Conservation (phyloP, 1,140 invertebrate species). For the Ceratina japonica region DNA sequence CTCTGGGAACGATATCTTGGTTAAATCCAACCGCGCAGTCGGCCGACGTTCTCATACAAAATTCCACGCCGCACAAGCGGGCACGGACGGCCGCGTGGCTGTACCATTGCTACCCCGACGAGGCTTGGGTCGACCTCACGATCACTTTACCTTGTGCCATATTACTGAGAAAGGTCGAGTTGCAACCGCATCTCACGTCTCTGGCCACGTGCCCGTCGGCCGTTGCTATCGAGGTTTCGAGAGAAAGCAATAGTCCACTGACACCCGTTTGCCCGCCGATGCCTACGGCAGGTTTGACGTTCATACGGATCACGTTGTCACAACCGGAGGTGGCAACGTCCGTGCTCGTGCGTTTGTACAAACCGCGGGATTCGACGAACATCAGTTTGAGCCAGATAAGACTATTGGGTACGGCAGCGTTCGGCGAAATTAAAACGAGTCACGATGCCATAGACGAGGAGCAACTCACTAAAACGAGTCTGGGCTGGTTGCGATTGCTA, state of each 20-base stretch:
- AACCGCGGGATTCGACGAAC: constrained; percentile 91
- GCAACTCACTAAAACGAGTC: constrained; percentile 79
- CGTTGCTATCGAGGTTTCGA: constrained; percentile 89
- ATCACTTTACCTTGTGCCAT: constrained; percentile 94
- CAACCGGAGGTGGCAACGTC: constrained; percentile 89
- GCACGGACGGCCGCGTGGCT: constrained; percentile 93
- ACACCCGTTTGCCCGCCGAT: constrained; percentile 86
- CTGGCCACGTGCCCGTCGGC: constrained; percentile 93
- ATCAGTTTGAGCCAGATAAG: constrained; percentile 93
- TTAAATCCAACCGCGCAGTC: constrained; percentile 92
- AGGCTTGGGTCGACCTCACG: constrained; percentile 91
- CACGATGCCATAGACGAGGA: constrained; percentile 75
- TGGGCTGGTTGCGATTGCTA: constrained; percentile 85
- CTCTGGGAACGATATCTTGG: constrained; percentile 89
- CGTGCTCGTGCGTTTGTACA: constrained; percentile 84
- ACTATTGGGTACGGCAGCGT: constrained; percentile 90
- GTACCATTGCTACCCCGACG: constrained; percentile 95
- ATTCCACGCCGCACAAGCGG: constrained; percentile 86
- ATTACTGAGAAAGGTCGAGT: constrained; percentile 91
- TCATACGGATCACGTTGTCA: constrained; percentile 89
- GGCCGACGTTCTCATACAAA: constrained; percentile 89
- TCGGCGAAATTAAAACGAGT: constrained; percentile 81
- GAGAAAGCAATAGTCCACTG: constrained; percentile 81
- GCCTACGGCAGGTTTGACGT: constrained; percentile 90
- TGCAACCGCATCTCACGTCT: constrained; percentile 92